Percentiles rank a stretch among this genome's conserved stretches.
These are phyloP conservation scores for Gastrophysa polygoni DNA, from an alignment of 2,888 invertebrate genomes.

Conservation along the genomic window DNA sequence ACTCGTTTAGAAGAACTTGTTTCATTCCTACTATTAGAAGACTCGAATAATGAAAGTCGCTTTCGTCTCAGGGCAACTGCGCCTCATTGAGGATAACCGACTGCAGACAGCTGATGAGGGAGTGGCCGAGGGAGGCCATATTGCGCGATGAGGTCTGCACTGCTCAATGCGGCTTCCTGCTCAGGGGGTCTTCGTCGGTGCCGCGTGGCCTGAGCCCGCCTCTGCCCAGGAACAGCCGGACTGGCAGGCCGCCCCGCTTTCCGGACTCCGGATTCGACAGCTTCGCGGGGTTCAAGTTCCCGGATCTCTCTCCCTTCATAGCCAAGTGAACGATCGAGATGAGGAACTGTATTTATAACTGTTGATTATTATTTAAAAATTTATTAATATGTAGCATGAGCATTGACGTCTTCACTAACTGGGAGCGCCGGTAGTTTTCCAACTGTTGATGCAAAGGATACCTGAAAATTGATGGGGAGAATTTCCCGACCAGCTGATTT, in stretches of 20 bases:
- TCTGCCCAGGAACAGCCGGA: constrained; percentile 45
- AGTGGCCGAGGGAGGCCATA: constrained; percentile 83
- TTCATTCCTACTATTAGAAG: no score
- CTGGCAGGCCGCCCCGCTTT: constrained; percentile 40
- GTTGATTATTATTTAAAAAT: constrained; percentile 1
- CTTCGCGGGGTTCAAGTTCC: constrained; percentile 73
- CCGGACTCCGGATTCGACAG: constrained; percentile 50
- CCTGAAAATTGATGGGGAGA: no score
- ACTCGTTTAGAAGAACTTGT: no score
- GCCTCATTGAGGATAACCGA: constrained; percentile 87
- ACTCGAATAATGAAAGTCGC: background rate
- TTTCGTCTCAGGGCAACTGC: constrained; percentile 76
- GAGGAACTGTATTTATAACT: constrained; percentile 21
- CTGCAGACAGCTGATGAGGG: constrained; percentile 80
- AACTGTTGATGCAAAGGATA: no score
- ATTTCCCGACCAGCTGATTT: no score
- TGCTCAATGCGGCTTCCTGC: constrained; percentile 83
- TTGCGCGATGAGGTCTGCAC: constrained; percentile 87
- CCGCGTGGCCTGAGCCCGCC: constrained; percentile 52
- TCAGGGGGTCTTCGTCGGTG: constrained; percentile 55
- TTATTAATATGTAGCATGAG: no score
- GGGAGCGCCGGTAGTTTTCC: no score
- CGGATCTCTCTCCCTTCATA: constrained; percentile 76
- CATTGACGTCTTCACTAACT: no score
- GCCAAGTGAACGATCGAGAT: constrained; percentile 41